Evolutionary conservation across 2,797 vertebrate genomes (phyloP), one percentile per base, ranked within the genome.

Genomic region (Chrysocyon brachyurus): DNA sequence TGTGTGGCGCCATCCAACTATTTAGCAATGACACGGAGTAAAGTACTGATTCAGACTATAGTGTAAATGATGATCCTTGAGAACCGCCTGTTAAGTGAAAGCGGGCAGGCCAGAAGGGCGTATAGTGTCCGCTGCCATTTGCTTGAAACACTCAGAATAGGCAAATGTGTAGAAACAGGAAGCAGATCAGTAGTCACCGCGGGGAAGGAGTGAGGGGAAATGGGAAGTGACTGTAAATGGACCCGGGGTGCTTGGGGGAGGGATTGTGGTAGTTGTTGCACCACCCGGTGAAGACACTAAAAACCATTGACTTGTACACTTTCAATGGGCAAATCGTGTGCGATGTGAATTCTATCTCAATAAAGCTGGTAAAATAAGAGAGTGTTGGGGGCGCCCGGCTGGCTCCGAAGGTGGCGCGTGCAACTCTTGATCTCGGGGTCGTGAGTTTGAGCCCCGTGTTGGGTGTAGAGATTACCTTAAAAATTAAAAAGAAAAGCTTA

Each of bases 1-100:
- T 0, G 2, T 0, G 2, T 4, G 2, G 26, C 0, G 3, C n/a
- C 26, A 1, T 3, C 3, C 17, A 0, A 2, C n/a, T 26, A 22
- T 5, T 10, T 0, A 12, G 3, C 81, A 2, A 3, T 2, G 1
- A 63, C 72, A 72, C 3, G 66, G 66, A 17, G 36, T 4, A 2
- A 33, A 24, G 26, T 10, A 17, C 36, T 1, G 46, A 24, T 2
- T 3, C 17, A 0, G 0, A 31, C 17, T 21, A 8, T 33, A 1
- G 0, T 0, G 7, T 22, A 40, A 9, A 12, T 2, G 70, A 26
- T 3, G 70, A 26, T 2, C 63, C 40, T n/a, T 11, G 33, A 28
- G n/a, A 28, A 9, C 59, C 6, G 16, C 0, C 6, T 3, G 28
- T 31, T 14, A 3, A 17, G 31, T 12, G 57, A 15, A 4, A 31